These are phyloP conservation scores for Eutrigla gurnardus DNA, from an alignment of 2,797 vertebrate genomes.

Conservation along the genomic window DNA sequence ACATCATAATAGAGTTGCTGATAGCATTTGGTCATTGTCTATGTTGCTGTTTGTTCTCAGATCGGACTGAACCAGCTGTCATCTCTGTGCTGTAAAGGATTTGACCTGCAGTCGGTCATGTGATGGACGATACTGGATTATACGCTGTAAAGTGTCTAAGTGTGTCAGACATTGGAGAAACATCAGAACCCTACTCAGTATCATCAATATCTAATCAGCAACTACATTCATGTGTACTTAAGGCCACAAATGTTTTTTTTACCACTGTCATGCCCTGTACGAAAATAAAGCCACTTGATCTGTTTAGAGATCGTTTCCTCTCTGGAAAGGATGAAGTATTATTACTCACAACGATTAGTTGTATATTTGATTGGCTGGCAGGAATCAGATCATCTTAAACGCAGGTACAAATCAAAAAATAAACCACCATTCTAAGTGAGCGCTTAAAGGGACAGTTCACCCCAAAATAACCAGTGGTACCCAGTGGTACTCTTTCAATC, in stretches of 20 bases:
- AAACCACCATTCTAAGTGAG: neutral
- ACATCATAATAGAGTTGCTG: neutral
- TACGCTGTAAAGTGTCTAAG: conserved; percentile 23
- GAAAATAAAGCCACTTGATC: neutral
- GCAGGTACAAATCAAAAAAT: too few relatives aligned
- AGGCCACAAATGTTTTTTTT: neutral
- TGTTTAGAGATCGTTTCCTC: neutral
- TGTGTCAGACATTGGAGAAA: conserved; percentile 7
- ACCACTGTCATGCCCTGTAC: neutral
- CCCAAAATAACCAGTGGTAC: neutral
- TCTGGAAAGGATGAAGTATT: neutral
- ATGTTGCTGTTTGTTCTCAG: neutral
- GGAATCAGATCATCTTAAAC: too few relatives aligned
- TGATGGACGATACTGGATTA: conserved; percentile 56
- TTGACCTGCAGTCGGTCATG: conserved; percentile 39
- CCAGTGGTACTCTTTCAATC: neutral
- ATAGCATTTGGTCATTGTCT: too few relatives aligned
- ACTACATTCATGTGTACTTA: neutral
- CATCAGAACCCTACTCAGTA: conserved; percentile 9
- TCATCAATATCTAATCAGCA: conserved; percentile 5
- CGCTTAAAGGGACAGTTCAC: neutral
- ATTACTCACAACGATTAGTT: neutral
- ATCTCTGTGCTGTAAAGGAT: conserved; percentile 57
- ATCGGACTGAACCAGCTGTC: conserved; percentile 55
- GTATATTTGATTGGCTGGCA: neutral